These are phyloP conservation scores for Leptinotarsa tumamoca DNA, from an alignment of 2,888 invertebrate species.

Conservation along the genomic window DNA sequence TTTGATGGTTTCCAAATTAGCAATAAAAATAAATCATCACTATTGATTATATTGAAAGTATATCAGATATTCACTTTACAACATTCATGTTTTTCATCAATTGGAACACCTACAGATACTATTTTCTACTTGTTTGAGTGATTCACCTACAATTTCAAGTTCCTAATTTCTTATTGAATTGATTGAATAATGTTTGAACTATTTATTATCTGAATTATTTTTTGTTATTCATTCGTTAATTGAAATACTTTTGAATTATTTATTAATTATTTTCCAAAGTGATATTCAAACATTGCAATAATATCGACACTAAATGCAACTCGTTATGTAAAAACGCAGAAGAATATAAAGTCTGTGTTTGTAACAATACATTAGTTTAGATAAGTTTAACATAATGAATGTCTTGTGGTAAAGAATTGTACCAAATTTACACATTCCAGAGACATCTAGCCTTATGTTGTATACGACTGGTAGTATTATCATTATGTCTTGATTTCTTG, in stretches of 20 bases:
- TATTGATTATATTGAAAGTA: too few relatives aligned
- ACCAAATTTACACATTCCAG: constrained; percentile 52
- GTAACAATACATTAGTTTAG: constrained; percentile 43
- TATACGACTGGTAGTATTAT: constrained; percentile 64
- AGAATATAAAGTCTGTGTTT: constrained; percentile 26
- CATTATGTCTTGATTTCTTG: constrained; percentile 57
- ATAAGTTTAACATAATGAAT: constrained; percentile 39
- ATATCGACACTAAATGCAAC: constrained; percentile 31
- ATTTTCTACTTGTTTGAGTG: neutral
- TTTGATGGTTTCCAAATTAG: too few relatives aligned
- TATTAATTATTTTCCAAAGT: neutral
- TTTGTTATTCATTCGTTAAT: too few relatives aligned
- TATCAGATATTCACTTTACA: too few relatives aligned
- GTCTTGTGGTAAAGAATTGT: constrained; percentile 37
- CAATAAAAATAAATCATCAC: too few relatives aligned
- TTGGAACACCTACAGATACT: neutral
- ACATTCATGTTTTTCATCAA: too few relatives aligned
- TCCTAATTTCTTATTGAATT: constrained; percentile 1
- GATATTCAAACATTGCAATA: constrained; percentile 3
- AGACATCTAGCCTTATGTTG: constrained; percentile 63
- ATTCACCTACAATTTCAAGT: neutral
- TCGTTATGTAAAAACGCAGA: constrained; percentile 40
- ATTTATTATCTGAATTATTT: constrained; percentile 25
- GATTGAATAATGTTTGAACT: constrained; percentile 9
- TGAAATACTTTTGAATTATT: too few relatives aligned